Conservation (phyloP, 2,888 invertebrate species). For the Cryptocephalus moraei region DNA sequence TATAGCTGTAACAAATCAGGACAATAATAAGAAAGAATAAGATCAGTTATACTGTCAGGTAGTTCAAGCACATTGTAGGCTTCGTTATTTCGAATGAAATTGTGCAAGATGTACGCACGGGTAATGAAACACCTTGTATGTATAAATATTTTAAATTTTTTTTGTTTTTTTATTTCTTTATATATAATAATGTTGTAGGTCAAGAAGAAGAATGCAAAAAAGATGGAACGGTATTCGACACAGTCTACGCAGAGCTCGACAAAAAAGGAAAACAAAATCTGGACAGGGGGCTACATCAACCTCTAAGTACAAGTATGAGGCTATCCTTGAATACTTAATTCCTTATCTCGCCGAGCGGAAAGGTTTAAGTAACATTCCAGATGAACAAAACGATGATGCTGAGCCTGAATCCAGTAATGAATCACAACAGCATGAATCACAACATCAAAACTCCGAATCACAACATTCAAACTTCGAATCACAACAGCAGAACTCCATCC, state of each 20-base stretch:
- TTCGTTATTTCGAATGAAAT: too few species aligned
- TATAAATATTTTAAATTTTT: too few species aligned
- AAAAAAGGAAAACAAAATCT: constrained; percentile 18
- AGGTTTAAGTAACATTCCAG: constrained; percentile 12
- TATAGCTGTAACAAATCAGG: too few species aligned
- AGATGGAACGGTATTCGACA: constrained; percentile 13
- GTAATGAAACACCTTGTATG: too few species aligned
- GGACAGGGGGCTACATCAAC: constrained; percentile 15
- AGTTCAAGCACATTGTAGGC: too few species aligned
- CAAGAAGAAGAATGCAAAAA: constrained; percentile 11
- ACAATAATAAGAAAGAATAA: background rate
- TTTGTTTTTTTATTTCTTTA: too few species aligned
- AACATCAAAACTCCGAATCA: background rate
- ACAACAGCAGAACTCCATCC: constrained; percentile 1
- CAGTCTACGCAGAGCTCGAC: constrained; percentile 13
- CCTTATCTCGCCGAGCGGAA: constrained; percentile 17
- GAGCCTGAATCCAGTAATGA: background rate
- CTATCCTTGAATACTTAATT: constrained; percentile 16
- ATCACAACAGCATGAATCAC: constrained; percentile 1
- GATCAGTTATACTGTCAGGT: too few species aligned
- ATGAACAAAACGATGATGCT: constrained; percentile 4
- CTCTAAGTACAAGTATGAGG: constrained; percentile 17
- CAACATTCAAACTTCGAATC: background rate
- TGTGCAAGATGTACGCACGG: too few species aligned
- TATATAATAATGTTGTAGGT: background rate